Base-by-base conservation (phyloP, 2,797 vertebrate species). In the Cynodonichthys magdalenae region DNA sequence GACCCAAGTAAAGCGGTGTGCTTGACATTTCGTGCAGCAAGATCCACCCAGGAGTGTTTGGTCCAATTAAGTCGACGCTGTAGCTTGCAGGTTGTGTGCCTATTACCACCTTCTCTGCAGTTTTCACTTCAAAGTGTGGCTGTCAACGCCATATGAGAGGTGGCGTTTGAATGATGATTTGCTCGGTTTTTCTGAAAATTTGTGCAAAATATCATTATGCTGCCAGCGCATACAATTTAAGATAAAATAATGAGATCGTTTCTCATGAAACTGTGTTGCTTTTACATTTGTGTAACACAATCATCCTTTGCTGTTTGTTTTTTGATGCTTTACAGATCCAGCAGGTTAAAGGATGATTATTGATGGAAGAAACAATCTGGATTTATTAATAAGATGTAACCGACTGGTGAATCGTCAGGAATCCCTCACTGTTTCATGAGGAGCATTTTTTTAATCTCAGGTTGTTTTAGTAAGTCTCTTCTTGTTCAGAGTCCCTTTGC, bases 11-110 rank as follows among this genome's bases (percentile, higher is more conserved):
- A 62, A 70, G 59, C 58, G 47, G 51, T 66, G 59, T 72, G 63
- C 59, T 75, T 79, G 78, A 74, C 71, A 71, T 79, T 79, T 83
- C 54, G 46, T 71, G 18, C 64, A 41, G 59, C 34, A 53, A 63
- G 52, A 50, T 53, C 20, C 46, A 47, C 52, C 65, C 68, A 65
- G 58, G 66, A 77, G 68, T 71, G 59, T 84, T 80, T 62, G 62
- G 61, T 70, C 74, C 70, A 81, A 71, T 85, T 84, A 87, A 66
- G 55, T 50, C 50, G 61, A 66, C 66, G 66, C 80, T 70, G 74
- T 29, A 9, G 70, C 65, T 41, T 20, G 44, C 52, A 41, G 52
- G 24, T 68, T 56, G 39, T 66, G 31, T 63, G 44, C 53, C 24
- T 57, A 41, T 73, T 74, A 64, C 39, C 29, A 42, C 51, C 66